Conservation (phyloP, 2,888 invertebrate genomes). For the Athalia rosae region DNA sequence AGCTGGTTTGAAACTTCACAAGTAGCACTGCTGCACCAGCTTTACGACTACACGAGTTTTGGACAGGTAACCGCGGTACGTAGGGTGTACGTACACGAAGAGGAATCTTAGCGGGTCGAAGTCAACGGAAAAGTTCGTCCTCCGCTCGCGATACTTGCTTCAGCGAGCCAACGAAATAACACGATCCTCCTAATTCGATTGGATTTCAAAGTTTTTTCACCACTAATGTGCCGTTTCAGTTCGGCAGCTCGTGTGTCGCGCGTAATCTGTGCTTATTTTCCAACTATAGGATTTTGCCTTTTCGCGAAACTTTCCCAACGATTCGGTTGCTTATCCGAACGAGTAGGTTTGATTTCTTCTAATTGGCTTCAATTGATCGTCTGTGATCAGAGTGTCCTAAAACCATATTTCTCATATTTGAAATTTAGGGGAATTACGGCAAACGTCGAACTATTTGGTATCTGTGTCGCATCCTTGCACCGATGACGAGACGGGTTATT, state of each 20-base stretch:
- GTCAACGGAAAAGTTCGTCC: slow-evolving; percentile 27
- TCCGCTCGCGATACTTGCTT: not conserved
- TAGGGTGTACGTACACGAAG: not conserved
- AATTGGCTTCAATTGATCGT: no score
- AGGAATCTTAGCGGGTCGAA: slow-evolving; percentile 27
- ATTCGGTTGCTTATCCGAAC: no score
- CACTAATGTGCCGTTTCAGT: not conserved
- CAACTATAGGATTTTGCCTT: no score
- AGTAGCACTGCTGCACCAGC: slow-evolving; percentile 1
- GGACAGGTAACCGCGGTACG: slow-evolving; percentile 1
- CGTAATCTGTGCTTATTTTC: no score
- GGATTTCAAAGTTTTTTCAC: not conserved
- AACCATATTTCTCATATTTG: no score
- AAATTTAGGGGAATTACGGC: not conserved
- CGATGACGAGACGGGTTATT: slow-evolving; percentile 27
- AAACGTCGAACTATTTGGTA: slow-evolving; percentile 16
- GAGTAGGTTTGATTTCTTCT: no score
- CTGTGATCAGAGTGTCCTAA: no score
- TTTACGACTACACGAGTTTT: not conserved
- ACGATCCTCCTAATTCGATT: slow-evolving; percentile 18
- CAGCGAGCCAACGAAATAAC: slow-evolving; percentile 17
- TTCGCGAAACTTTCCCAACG: no score
- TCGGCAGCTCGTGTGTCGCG: not conserved
- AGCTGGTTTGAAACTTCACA: slow-evolving; percentile 23
- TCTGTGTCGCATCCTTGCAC: slow-evolving; percentile 39